Percentiles rank a stretch among this genome's conserved stretches.
Evolutionary conservation across 2,888 invertebrate species (phyloP).

Genomic region (Fabriciana adippe): DNA sequence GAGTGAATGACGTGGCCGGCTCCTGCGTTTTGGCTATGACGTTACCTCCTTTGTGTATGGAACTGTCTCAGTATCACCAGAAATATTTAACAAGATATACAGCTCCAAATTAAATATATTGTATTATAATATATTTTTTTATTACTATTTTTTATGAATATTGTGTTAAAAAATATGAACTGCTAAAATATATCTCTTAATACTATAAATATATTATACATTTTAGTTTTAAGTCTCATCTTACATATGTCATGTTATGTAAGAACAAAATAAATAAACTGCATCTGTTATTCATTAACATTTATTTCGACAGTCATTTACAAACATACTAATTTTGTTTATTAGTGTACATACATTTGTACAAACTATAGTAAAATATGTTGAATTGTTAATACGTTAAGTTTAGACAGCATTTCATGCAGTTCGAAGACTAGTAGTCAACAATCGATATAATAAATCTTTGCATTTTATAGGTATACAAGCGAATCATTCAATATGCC

Average conservation of each 20-base stretch:
- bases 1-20: conserved; percentile 63
- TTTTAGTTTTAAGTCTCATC: background rate
- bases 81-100: conserved; percentile 51
- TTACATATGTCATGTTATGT: background rate
- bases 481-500: conserved; percentile 17
- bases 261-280: conserved; percentile 27
- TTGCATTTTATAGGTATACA: conserved; percentile 57
- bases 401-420: conserved; percentile 73
- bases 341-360: conserved; percentile 75
- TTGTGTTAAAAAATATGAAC: conserved; percentile 2
- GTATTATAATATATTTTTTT: background rate
- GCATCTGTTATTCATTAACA: conserved; percentile 56
- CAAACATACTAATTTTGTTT: conserved; percentile 68
- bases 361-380: conserved; percentile 63
- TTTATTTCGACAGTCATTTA: conserved; percentile 78
- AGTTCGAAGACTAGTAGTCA: conserved; percentile 72
- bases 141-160: too few species aligned
- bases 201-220: background rate
- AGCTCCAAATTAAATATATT: conserved; percentile 33
- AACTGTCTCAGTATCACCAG: conserved; percentile 53
- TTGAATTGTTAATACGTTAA: conserved; percentile 69
- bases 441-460: conserved; percentile 60
- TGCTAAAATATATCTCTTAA: background rate
- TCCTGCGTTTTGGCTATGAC: conserved; percentile 54
- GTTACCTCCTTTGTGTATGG: conserved; percentile 50